Conservation (phyloP, 2,113 vertebrate species). For the Delphinapterus leucas region DNA sequence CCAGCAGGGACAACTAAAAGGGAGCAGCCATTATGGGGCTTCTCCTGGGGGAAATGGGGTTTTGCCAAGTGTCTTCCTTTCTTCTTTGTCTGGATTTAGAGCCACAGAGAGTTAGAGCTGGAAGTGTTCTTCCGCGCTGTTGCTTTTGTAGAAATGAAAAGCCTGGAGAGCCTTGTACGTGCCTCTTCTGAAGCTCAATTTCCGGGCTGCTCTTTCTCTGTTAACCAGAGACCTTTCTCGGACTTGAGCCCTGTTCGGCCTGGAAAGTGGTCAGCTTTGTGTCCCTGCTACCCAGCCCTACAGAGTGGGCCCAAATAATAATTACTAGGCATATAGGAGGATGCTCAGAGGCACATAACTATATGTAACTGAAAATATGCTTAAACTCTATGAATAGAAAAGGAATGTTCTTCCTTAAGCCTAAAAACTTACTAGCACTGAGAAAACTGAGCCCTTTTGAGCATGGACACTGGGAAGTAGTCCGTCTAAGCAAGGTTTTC, state of each 20-base stretch:
- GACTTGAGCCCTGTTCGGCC: neutral
- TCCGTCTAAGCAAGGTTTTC: neutral
- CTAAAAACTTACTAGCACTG: neutral
- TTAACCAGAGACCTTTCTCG: neutral
- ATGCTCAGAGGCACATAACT: neutral
- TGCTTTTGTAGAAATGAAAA: slow-evolving; percentile 44
- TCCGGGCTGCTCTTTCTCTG: neutral
- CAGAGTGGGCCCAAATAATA: neutral
- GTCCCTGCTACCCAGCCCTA: neutral
- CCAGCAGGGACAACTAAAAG: slow-evolving; percentile 41
- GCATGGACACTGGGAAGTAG: neutral
- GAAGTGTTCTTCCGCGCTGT: neutral
- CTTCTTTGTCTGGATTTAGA: slow-evolving; percentile 57
- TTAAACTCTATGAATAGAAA: neutral
- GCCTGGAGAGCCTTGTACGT: neutral
- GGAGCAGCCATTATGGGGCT: neutral
- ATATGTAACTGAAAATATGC: neutral
- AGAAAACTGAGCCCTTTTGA: neutral
- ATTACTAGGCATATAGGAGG: neutral
- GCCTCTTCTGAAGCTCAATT: slow-evolving; percentile 11
- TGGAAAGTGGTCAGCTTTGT: neutral
- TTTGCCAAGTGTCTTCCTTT: slow-evolving; percentile 38
- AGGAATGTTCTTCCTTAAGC: neutral
- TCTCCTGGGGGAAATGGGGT: slow-evolving; percentile 19
- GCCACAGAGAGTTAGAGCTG: neutral